Base-by-base conservation (phyloP, 2,113 vertebrate species). In the Lepisosteus osseus region DNA sequence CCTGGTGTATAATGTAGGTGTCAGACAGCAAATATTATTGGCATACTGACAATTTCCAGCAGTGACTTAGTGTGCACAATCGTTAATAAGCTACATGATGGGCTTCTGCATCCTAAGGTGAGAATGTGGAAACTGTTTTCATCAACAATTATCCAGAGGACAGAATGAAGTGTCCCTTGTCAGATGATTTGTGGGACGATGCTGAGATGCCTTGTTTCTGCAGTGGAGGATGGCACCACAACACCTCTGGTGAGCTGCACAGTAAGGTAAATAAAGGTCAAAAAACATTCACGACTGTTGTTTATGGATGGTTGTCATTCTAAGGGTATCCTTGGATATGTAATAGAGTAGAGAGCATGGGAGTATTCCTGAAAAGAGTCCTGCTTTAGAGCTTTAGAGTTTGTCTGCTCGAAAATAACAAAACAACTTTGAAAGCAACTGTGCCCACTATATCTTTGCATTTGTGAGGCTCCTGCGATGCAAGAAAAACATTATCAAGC, bases 1-100 rank as follows among this genome's bases (percentile, higher is more conserved):
- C 81, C 76, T 78, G 81, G 80, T 77, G 81, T 82, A 86, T 79
- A 77, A 77, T 77, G 82, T 67, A 70, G 85, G 77, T 82, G 80
- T 83, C 84, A 84, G 86, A 90, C 81, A 76, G 84, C 90, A 88
- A 92, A 89, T 89, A 90, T 90, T 89, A 90, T 84, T 89, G 86
- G 86, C 84, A 86, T 87, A 69, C 86, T 88, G 89, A 89, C 90
- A 89, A 81, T 76, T 78, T 81, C 78, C 80, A 67, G 79, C 86
- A 77, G 76, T 81, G 79, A 79, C 86, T 84, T 75, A 82, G 87
- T 85, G 85, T 90, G 88, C 88, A 90, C 90, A 90, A 90, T 86
- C 85, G 82, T 84, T 91, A 90, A 92, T 90, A 89, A 87, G 86
- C 84, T 81, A 86, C 85, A 87, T 87, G 87, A 89, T 88, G 86